phyloP scores from a whole-genome alignment of 2,888 invertebrate species.

The Diarsia mendica region DNA sequence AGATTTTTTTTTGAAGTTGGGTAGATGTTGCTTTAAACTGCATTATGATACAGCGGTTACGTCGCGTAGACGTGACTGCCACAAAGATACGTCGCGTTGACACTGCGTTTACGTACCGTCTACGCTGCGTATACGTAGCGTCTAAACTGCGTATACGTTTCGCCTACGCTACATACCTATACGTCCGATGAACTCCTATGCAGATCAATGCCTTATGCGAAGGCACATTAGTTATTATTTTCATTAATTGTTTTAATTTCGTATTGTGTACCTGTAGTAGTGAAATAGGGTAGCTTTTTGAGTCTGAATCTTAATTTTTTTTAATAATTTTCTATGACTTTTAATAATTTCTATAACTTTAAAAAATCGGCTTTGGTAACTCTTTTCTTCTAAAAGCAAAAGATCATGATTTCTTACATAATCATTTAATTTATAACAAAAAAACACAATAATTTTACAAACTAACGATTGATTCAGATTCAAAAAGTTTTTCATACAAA shows the following conservation, averaged over 20 bases:
- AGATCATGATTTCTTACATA: background rate
- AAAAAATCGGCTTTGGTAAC: constrained; percentile 6
- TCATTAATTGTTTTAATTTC: background rate
- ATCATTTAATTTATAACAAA: background rate
- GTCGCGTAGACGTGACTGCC: background rate
- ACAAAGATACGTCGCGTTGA: background rate
- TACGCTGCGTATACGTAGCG: background rate
- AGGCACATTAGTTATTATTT: constrained; percentile 1
- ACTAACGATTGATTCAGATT: constrained; percentile 50
- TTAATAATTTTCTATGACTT: background rate
- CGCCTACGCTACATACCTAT: background rate
- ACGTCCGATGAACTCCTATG: background rate
- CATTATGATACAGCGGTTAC: background rate
- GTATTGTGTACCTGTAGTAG: background rate
- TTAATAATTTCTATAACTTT: background rate
- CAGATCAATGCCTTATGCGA: background rate
- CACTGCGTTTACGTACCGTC: background rate
- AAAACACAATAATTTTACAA: background rate
- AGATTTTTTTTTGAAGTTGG: too few relatives aligned
- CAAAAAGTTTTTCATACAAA: constrained; percentile 17
- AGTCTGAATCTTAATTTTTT: constrained; percentile 37
- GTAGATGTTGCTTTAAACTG: background rate
- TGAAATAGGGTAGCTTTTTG: constrained; percentile 40
- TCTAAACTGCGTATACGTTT: background rate
- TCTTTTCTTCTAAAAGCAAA: background rate